phyloP scores from a whole-genome alignment of 92 coral and sea anemone genomes.

The Porites cylindrica region DNA sequence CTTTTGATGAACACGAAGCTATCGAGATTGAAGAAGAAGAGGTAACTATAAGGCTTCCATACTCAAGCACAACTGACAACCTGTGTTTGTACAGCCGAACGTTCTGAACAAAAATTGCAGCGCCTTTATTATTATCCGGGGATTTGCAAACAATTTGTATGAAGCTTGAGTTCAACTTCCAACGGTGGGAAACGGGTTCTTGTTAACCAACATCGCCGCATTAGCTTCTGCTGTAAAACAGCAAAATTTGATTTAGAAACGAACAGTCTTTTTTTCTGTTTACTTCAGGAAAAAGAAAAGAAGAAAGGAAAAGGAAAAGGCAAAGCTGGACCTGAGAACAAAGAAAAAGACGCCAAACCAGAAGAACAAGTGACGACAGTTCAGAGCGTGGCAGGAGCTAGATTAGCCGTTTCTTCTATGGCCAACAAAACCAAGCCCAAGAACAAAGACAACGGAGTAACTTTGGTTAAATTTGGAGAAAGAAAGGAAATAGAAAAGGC shows the following conservation, averaged over 20 bases:
- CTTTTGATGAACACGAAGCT: conserved; percentile 68
- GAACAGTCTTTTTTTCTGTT: neutral
- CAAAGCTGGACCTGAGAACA: neutral
- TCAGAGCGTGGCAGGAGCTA: neutral
- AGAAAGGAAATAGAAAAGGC: neutral
- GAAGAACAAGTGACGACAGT: conserved; percentile 1
- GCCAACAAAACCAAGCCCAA: neutral
- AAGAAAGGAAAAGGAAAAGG: conserved; percentile 12
- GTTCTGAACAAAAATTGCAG: no score
- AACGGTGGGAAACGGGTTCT: no score
- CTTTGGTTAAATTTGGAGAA: neutral
- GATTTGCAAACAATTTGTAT: no score
- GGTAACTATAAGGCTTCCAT: conserved; percentile 5
- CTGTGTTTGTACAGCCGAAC: no score
- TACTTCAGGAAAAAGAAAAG: conserved; percentile 9
- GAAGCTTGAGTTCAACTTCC: no score
- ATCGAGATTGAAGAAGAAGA: conserved; percentile 72
- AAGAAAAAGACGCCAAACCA: neutral
- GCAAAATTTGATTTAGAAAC: neutral
- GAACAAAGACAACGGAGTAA: neutral
- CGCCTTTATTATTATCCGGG: no score
- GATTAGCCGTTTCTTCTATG: neutral
- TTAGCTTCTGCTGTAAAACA: no score
- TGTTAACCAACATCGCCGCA: no score
- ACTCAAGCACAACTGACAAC: no score